These are phyloP conservation scores for Clarias laeviceps DNA, from an alignment of 2,797 vertebrate genomes.

Conservation along the genomic window DNA sequence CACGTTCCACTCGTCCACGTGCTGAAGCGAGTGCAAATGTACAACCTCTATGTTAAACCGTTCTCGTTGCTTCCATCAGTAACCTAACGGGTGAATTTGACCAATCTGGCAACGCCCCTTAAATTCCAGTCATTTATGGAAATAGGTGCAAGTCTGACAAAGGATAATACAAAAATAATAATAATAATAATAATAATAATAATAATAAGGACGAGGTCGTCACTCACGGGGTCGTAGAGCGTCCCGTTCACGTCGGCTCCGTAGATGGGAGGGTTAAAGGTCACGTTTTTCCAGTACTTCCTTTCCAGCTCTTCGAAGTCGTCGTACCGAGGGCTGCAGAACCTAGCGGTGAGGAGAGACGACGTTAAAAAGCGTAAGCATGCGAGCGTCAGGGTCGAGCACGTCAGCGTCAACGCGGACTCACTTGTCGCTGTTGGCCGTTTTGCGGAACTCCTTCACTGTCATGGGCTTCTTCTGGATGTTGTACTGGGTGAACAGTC, in stretches of 20 bases:
- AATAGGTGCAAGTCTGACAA: too few species aligned
- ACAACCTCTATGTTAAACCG: neutral
- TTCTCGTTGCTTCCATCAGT: too few species aligned
- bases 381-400: neutral
- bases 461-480: slow-evolving; percentile 97
- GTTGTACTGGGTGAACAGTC: slow-evolving; percentile 96
- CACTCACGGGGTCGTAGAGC: slow-evolving; percentile 87
- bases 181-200: neutral
- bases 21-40: slow-evolving; percentile 67
- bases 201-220: too few species aligned
- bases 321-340: slow-evolving; percentile 89
- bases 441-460: slow-evolving; percentile 88
- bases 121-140: too few species aligned
- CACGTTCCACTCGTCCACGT: slow-evolving; percentile 90
- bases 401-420: slow-evolving; percentile 13
- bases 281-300: slow-evolving; percentile 98
- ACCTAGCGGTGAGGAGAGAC: slow-evolving; percentile 70
- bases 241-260: slow-evolving; percentile 95
- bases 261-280: slow-evolving; percentile 94
- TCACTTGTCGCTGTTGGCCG: slow-evolving; percentile 94
- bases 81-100: too few species aligned
- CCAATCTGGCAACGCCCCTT: too few species aligned
- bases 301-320: slow-evolving; percentile 97
- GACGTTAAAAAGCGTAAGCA: too few species aligned
- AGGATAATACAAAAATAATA: neutral